phyloP scores from a whole-genome alignment of 2,888 invertebrate species.

The Stegophylla sp. region DNA sequence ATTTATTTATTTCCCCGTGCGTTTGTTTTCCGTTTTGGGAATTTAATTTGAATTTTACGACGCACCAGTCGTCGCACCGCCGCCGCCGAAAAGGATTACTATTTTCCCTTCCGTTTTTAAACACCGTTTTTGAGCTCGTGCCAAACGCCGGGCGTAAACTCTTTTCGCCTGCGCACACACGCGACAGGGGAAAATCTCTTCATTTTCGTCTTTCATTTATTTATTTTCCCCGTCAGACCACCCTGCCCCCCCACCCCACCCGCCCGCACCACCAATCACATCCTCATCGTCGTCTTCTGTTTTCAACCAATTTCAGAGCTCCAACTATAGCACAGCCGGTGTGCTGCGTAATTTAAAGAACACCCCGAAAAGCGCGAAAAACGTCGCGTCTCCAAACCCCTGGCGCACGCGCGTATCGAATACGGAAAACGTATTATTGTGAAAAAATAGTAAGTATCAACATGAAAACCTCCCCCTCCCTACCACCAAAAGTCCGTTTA shows the following conservation, averaged over 20 bases:
- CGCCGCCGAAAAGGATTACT: conserved; percentile 16
- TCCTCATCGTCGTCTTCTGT: conserved; percentile 4
- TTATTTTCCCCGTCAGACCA: not conserved
- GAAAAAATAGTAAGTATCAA: not conserved
- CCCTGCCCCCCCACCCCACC: not conserved
- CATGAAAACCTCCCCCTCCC: not conserved
- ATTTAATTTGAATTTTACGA: conserved; percentile 28
- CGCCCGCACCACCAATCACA: not conserved
- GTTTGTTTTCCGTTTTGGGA: not conserved
- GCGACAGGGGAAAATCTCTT: not conserved
- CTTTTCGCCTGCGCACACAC: not conserved
- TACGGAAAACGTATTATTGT: conserved; percentile 1
- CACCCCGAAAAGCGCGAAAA: not conserved
- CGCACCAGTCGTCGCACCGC: not conserved
- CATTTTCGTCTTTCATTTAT: conserved; percentile 28
- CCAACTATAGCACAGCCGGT: no score
- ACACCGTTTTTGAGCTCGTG: conserved; percentile 24
- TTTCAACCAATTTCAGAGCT: conserved; percentile 14
- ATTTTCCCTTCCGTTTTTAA: conserved; percentile 2
- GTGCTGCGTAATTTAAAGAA: conserved; percentile 9
- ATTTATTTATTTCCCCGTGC: not conserved
- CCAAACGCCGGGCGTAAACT: conserved; percentile 20
- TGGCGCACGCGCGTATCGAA: not conserved
- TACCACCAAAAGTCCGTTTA: not conserved
- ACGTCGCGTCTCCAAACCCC: no score